These are phyloP conservation scores for Butastur rufipennis DNA, from an alignment of 2,113 vertebrate species.

Conservation along the genomic window DNA sequence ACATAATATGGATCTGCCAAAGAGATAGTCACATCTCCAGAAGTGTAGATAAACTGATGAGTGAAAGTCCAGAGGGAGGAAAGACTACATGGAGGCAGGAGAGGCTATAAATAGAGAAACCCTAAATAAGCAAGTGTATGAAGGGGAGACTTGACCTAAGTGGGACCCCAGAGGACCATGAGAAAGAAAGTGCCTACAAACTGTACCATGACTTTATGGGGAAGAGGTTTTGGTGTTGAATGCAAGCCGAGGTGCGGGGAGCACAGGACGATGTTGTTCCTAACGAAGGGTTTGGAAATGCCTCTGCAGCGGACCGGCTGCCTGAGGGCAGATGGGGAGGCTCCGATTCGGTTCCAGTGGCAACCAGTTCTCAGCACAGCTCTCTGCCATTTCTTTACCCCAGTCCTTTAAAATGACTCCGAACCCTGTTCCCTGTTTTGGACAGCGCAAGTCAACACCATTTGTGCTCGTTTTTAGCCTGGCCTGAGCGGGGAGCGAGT, in stretches of 20 bases:
- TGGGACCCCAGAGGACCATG: rapidly evolving
- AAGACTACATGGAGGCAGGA: neutral
- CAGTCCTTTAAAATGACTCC: neutral
- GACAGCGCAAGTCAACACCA: rapidly evolving
- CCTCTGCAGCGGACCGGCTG: neutral
- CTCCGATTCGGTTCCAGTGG: rapidly evolving
- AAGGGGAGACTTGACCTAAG: neutral
- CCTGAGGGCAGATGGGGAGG: neutral
- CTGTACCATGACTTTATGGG: neutral
- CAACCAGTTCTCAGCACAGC: neutral
- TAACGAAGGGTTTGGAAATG: rapidly evolving
- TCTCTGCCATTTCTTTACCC: neutral
- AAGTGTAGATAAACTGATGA: neutral
- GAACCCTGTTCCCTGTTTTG: rapidly evolving
- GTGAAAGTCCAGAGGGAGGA: neutral
- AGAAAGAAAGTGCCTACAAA: neutral
- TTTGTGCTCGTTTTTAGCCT: neutral
- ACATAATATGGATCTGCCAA: neutral
- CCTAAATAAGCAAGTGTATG: neutral
- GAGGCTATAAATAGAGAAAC: neutral
- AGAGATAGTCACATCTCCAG: neutral
- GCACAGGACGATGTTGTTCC: neutral
- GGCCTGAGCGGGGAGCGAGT: neutral
- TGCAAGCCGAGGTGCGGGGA: rapidly evolving
- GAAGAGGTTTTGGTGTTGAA: neutral